Percentiles rank a stretch among this genome's conserved stretches.
These are phyloP conservation scores for Sapajus apella DNA, from an alignment of 2,113 vertebrate species.

Conservation along the genomic window DNA sequence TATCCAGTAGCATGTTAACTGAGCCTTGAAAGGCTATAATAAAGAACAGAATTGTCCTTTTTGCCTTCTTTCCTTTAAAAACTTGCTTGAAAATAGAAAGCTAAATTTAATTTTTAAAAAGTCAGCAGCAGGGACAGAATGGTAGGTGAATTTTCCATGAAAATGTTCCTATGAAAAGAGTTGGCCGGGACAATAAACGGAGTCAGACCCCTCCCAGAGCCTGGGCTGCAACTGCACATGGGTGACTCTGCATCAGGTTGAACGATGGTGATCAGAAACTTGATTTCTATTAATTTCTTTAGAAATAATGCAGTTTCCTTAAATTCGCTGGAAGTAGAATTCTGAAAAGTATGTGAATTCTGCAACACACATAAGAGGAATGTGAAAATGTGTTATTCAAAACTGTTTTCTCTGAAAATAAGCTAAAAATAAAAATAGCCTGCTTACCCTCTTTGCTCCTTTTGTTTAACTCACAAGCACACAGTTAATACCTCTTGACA, in stretches of 20 bases:
- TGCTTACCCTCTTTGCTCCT: neutral
- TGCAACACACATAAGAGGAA: no score
- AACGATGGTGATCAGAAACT: neutral
- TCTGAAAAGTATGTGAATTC: neutral
- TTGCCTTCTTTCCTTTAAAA: neutral
- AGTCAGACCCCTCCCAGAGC: neutral
- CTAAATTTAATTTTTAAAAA: neutral
- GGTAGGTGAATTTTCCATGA: neutral
- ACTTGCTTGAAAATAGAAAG: neutral
- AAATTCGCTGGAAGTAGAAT: neutral
- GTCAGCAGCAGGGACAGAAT: neutral
- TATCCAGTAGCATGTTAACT: neutral
- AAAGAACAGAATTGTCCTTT: neutral
- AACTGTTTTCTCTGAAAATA: conserved; percentile 29
- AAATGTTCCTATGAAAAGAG: neutral
- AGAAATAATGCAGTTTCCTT: neutral
- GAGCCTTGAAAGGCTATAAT: neutral
- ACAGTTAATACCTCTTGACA: neutral
- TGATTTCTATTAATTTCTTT: neutral
- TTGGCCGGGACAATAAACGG: neutral
- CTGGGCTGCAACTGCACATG: neutral
- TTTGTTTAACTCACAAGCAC: neutral
- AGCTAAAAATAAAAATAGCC: neutral
- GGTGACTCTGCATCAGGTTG: neutral
- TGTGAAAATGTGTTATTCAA: neutral